Base-by-base conservation (phyloP, 1,140 invertebrate species). In the Cylas formicarius region DNA sequence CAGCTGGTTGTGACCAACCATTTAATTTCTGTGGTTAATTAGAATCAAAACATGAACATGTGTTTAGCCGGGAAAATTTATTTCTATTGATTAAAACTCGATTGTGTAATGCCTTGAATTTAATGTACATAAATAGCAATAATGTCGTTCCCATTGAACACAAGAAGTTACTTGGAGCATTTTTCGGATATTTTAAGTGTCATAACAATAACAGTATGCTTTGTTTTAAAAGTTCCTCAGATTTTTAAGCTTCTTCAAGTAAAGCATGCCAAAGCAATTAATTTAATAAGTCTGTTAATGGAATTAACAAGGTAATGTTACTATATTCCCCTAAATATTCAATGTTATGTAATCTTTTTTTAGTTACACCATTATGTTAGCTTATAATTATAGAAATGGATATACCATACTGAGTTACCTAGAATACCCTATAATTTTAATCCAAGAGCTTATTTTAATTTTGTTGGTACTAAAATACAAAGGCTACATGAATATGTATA, bases 191-290 rank as follows among this genome's bases (percentile, higher is more conserved):
- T 69, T 29, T 56, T 82, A 24, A 82, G 80, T 58, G 56, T 79
- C 7, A 63, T 80, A 16, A 83, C 78, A 8, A 82, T 84, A 55
- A 53, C 70, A 23, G 74, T 77, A 65, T 81, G 80, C 63, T 69
- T 81, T 21, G 67, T 82, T 42, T 61, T 81, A 50, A 84, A 84
- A 71, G 68, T 83, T 33, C 82, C 82, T 2, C 82, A 84, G 68
- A 83, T 84, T 48, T 57, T 76, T 29, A 73, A 72, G 45, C 57
- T 84, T 31, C 48, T 71, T 26, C 68, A 71, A 46, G 59, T 73
- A 19, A 72, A 77, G 60, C 75, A 72, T 26, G 73, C 76, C 7
- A 67, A 70, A 48, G 77, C 78, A 16, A 75, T 84, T 13, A 81
- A 76, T 49, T 51, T 77, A 35, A 58, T 75, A 46, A 72, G 77